A percentile compares a stretch with the other conserved stretches of the same genome.
These are phyloP conservation scores for Scytalopus superciliaris DNA, from an alignment of 2,113 vertebrate species.

Conservation along the genomic window DNA sequence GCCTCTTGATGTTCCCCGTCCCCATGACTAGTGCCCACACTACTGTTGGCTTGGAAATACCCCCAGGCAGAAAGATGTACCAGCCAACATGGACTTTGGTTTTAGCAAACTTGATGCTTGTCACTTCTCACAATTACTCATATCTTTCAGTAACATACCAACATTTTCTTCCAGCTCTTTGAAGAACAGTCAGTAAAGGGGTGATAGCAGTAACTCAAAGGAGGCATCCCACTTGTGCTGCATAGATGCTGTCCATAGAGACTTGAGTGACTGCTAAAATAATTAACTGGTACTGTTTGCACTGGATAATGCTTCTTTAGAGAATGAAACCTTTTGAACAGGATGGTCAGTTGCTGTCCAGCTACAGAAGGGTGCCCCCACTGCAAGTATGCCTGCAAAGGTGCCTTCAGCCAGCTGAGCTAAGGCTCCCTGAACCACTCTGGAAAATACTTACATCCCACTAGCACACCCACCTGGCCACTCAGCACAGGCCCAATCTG, in stretches of 20 bases:
- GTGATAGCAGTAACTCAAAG: not conserved
- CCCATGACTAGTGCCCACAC: not conserved
- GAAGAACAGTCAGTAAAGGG: not conserved
- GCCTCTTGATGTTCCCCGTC: not conserved
- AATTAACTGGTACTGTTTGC: not conserved
- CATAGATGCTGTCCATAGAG: not conserved
- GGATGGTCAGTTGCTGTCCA: not conserved
- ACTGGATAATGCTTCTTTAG: not conserved
- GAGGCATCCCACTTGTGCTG: not conserved
- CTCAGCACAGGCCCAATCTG: not conserved
- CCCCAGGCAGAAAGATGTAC: not conserved
- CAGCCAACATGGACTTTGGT: not conserved
- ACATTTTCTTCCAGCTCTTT: not conserved
- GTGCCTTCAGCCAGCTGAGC: not conserved
- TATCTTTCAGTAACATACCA: not conserved
- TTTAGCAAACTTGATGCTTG: not conserved
- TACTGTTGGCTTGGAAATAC: not conserved
- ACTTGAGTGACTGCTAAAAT: not conserved
- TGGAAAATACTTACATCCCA: not conserved
- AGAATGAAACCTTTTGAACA: not conserved
- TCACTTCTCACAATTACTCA: not conserved
- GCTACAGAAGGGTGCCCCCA: not conserved
- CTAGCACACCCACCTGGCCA: rapidly evolving
- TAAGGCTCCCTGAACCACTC: not conserved
- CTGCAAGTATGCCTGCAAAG: not conserved